Evolutionary conservation across 2,888 invertebrate species (phyloP).

Genomic region (Nysson spinosus): DNA sequence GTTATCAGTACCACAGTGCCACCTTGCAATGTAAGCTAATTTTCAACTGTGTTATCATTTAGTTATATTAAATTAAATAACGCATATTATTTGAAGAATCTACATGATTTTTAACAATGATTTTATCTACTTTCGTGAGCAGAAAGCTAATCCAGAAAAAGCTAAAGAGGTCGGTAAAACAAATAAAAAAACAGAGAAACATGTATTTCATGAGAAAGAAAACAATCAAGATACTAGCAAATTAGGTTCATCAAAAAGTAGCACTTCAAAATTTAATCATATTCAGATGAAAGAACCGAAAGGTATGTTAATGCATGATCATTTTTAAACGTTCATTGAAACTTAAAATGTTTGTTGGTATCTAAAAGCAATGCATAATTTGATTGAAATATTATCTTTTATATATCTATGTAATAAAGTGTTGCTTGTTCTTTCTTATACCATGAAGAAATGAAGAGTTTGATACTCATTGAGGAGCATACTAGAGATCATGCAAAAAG

Average conservation of each 20-base stretch:
- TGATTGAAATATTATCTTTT: not conserved
- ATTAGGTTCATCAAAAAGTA: conserved; percentile 9
- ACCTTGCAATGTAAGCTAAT: conserved; percentile 57
- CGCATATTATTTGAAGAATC: no score
- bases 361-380: no score
- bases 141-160: conserved; percentile 29
- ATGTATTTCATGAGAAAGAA: conserved; percentile 17
- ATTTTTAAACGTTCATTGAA: no score
- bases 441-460: conserved; percentile 41
- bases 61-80: no score
- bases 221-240: conserved; percentile 29
- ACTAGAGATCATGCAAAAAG: conserved; percentile 41
- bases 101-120: no score
- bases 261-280: conserved; percentile 30
- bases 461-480: conserved; percentile 49
- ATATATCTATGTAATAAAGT: not conserved
- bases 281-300: conserved; percentile 31
- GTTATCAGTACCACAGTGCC: conserved; percentile 52
- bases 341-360: no score
- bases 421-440: conserved; percentile 2
- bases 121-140: no score
- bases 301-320: conserved; percentile 28
- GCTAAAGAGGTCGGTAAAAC: conserved; percentile 15
- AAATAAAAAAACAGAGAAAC: conserved; percentile 18
- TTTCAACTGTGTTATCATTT: not conserved